phyloP scores from a whole-genome alignment of 2,113 vertebrate genomes.

The Dipodomys merriami region DNA sequence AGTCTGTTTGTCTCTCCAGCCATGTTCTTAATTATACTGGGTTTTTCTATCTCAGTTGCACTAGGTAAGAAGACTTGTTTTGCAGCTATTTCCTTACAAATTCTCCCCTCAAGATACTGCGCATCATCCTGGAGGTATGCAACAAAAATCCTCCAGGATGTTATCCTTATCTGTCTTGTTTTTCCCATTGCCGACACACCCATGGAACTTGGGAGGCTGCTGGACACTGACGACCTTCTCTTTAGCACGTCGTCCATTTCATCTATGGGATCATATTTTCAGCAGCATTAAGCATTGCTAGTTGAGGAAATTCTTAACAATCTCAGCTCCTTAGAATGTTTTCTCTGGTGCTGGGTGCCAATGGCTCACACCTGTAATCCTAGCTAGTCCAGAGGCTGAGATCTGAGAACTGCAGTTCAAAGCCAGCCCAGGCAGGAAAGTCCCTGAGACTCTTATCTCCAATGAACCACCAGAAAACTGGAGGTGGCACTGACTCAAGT shows the following conservation, averaged over 20 bases:
- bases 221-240: neutral
- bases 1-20: neutral
- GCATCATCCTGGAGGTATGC: neutral
- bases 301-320: neutral
- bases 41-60: neutral
- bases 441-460: no score
- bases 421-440: no score
- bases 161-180: conserved; percentile 14
- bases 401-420: no score
- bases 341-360: neutral
- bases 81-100: neutral
- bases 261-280: neutral
- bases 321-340: neutral
- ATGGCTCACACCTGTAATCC: no score
- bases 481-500: no score
- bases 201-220: neutral
- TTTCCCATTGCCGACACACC: neutral
- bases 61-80: neutral
- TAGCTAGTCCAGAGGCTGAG: no score
- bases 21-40: neutral
- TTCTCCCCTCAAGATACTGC: neutral
- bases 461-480: no score
- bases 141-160: neutral
- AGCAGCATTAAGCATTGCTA: neutral
- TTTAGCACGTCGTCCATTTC: neutral